Percentiles rank a stretch among this genome's conserved stretches.
These are phyloP conservation scores for Vanessa cardui DNA, from an alignment of 2,888 invertebrate species.

Conservation along the genomic window DNA sequence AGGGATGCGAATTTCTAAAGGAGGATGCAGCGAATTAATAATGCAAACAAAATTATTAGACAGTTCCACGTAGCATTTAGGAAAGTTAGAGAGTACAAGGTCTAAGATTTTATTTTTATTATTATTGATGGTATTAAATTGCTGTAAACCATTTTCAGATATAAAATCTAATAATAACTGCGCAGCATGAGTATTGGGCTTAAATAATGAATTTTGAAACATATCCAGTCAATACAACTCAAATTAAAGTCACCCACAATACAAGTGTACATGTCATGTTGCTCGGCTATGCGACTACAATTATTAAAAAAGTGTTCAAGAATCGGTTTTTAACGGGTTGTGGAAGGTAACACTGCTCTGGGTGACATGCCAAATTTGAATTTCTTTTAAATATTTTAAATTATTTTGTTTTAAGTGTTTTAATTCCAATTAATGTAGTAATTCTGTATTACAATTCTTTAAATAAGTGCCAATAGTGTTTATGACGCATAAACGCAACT, in stretches of 20 bases:
- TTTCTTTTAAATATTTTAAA: too few species aligned
- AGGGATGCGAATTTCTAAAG: neutral
- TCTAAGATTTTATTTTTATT: constrained; percentile 1
- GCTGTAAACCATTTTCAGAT: neutral
- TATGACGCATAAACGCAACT: too few species aligned
- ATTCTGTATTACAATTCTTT: too few species aligned
- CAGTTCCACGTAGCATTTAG: neutral
- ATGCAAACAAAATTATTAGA: neutral
- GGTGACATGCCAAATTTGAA: too few species aligned
- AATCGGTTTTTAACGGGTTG: neutral
- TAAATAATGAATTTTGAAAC: neutral
- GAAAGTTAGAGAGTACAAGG: neutral
- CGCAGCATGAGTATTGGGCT: neutral
- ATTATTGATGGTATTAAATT: constrained; percentile 7
- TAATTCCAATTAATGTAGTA: too few species aligned
- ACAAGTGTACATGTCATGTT: constrained; percentile 11
- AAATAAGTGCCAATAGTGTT: too few species aligned
- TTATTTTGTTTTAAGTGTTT: too few species aligned
- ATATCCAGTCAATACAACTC: constrained; percentile 11
- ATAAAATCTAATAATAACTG: neutral
- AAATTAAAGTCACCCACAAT: constrained; percentile 7
- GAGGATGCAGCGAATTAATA: neutral
- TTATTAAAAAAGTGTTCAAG: constrained; percentile 1
- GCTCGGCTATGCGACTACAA: constrained; percentile 6
- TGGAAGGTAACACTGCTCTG: too few species aligned